Base-by-base conservation (phyloP, 2,797 vertebrate species). In the Acanthopagrus latus region DNA sequence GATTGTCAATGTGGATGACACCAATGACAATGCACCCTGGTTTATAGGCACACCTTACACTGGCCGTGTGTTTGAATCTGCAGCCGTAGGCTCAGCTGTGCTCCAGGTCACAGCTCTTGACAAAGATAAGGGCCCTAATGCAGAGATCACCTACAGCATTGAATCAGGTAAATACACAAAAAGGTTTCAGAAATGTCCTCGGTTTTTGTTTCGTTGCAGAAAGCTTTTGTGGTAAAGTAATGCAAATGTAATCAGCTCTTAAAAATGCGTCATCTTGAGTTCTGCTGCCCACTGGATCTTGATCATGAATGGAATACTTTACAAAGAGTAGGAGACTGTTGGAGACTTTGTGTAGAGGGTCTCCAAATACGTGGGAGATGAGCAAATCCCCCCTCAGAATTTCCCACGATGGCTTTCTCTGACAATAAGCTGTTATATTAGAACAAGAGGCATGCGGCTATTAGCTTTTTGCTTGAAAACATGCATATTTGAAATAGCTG, bases 101-200 rank as follows among this genome's bases (percentile, higher is more conserved):
- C 92, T 99, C 29, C 97, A 99, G 88, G 94, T 99, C 83, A 96
- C 97, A 7, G 98, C 98, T 16, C 91, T 98, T 55, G 98, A 99
- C 92, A 99, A 97, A 91, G 98, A 99, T 94, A 98, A 97, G 90
- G 98, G 97, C n/a, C 83, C 86, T 63, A 99, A 99, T 43, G 98
- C 97, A 2, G 97, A 99, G 91, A 89, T 99, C 44, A 52, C 94
- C 9, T 99, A 99, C 92, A 97, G 95, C 50, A 96, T 99, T 1
- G 98, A 99, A 87, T 99, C 98, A 94, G 98, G 98, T 99, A 96
- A 74, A 70, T 21, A 2, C 14, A 62, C 50, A 12, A 41, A 27
- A 38, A 55, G 41, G 33, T 23, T 62, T 65, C 48, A 46, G 58
- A 56, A 44, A n/a, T 73, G 77, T 63, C 47, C 67, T 6, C n/a